phyloP scores from a whole-genome alignment of 2,888 invertebrate species.

The Mesorhabditis belari region DNA sequence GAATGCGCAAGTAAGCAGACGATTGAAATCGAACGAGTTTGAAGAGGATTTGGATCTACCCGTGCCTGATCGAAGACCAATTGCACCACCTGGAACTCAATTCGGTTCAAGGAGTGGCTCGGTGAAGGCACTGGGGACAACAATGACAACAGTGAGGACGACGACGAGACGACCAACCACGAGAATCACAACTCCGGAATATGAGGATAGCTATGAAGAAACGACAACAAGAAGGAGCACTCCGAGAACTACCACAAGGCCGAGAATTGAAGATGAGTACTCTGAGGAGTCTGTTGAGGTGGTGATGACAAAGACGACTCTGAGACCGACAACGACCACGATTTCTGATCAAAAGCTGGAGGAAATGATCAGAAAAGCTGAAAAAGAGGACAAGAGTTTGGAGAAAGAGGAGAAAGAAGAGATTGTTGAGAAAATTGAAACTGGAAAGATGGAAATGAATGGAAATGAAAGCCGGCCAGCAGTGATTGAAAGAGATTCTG shows the following conservation, averaged over 20 bases:
- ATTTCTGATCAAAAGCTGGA: not conserved
- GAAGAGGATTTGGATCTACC: not conserved
- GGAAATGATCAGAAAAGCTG: not conserved
- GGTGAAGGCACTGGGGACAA: not conserved
- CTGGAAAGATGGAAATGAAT: slow-evolving; percentile 4
- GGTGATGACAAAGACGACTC: not conserved
- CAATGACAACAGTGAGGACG: not conserved
- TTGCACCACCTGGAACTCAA: not conserved
- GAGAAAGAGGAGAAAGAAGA: slow-evolving; percentile 5
- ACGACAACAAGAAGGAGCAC: too few relatives aligned
- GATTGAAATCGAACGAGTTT: too few relatives aligned
- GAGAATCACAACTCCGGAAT: too few relatives aligned
- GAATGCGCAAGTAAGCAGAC: too few relatives aligned
- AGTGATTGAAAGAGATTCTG: not conserved
- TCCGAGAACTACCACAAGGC: too few relatives aligned
- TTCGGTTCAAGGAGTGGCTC: not conserved
- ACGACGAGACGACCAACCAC: not conserved
- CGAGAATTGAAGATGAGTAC: too few relatives aligned
- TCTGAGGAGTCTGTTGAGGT: not conserved
- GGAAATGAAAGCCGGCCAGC: not conserved
- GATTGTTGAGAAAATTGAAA: not conserved
- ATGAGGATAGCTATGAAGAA: too few relatives aligned
- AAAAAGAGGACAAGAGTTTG: not conserved
- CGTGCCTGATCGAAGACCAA: not conserved
- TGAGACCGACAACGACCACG: not conserved